phyloP scores from a whole-genome alignment of 2,797 vertebrate species.

The Pseudotriccus pelzelni region DNA sequence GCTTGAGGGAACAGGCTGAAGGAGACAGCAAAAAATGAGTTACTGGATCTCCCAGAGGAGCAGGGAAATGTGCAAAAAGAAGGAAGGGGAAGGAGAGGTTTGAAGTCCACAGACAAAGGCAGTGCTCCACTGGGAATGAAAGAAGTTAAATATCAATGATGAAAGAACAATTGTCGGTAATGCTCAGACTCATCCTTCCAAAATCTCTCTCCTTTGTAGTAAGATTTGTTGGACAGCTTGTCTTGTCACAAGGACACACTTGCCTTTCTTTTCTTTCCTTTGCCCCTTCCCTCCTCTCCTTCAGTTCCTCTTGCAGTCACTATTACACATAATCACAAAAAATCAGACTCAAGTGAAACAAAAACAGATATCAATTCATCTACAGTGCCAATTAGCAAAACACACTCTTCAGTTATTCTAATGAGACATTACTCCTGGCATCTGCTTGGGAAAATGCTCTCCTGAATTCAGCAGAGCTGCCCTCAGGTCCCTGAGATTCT shows the following conservation, averaged over 20 bases:
- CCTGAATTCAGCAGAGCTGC: neutral
- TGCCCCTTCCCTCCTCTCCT: neutral
- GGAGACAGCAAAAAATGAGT: neutral
- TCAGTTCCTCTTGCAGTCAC: neutral
- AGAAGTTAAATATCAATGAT: conserved; percentile 1
- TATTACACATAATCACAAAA: neutral
- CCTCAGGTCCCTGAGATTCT: neutral
- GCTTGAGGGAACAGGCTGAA: neutral
- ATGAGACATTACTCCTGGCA: neutral
- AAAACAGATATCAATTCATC: neutral
- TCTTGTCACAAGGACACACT: neutral
- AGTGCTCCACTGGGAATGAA: neutral
- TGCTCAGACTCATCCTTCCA: neutral
- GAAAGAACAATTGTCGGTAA: conserved; percentile 8
- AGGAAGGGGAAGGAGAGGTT: neutral
- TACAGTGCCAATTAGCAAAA: conserved; percentile 11
- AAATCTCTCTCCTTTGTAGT: conserved; percentile 14
- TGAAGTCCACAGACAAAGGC: neutral
- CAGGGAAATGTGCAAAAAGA: neutral
- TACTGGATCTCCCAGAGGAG: neutral
- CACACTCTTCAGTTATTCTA: neutral
- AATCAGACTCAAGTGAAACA: neutral
- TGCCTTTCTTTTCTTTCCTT: neutral
- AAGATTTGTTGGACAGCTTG: neutral
- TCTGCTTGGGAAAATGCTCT: neutral